phyloP scores from a whole-genome alignment of 2,113 vertebrate species.

The Eolophus roseicapilla region DNA sequence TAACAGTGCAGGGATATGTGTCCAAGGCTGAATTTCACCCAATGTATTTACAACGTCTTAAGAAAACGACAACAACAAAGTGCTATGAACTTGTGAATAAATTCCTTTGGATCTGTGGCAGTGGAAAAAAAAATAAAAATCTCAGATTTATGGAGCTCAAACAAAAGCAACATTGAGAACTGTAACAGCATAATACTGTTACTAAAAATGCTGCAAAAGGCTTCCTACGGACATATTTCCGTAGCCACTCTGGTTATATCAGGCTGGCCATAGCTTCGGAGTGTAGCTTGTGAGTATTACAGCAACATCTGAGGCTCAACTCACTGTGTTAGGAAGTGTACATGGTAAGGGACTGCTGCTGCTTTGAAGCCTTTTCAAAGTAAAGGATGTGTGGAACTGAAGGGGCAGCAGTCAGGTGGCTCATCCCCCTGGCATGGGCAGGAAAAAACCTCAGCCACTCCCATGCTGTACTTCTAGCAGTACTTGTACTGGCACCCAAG shows the following conservation, averaged over 20 bases:
- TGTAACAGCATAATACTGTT: neutral
- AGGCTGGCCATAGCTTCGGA: neutral
- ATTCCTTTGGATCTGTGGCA: neutral
- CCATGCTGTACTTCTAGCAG: neutral
- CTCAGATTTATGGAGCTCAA: neutral
- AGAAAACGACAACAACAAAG: neutral
- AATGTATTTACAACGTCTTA: neutral
- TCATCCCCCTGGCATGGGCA: neutral
- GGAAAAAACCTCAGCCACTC: neutral
- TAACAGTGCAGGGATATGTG: neutral
- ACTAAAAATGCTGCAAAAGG: neutral
- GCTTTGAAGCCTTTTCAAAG: neutral
- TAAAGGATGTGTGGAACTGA: neutral
- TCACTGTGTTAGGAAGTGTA: neutral
- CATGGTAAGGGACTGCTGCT: neutral
- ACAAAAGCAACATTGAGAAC: neutral
- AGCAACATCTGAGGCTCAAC: neutral
- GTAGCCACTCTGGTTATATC: neutral
- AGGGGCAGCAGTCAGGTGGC: neutral
- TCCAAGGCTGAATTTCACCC: neutral
- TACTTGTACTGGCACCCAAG: neutral
- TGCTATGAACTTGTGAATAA: neutral
- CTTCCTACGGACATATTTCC: neutral
- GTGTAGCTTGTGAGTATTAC: neutral
- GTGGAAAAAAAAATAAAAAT: neutral